Evolutionary conservation across 1,140 invertebrate species (phyloP), one percentile per base, ranked within the genome.

Genomic region (Philopotamus ludificatus): DNA sequence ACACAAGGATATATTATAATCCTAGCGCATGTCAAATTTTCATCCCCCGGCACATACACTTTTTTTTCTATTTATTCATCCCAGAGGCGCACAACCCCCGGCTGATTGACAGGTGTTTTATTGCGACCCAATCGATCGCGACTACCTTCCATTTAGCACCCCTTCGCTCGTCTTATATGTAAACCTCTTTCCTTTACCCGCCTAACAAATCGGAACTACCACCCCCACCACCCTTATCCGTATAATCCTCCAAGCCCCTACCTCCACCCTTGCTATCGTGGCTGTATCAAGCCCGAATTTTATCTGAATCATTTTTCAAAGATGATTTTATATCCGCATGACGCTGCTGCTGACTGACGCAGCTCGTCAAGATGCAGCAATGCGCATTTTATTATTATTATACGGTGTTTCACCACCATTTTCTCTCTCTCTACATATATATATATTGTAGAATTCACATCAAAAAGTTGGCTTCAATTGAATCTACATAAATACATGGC

Each of bases 401-500:
- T n/a, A n/a, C n/a, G 18, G 18, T 53, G 12, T 22, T 53, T 25
- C 50, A n/a, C 50, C 50, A 18, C 23, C 50, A 21, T n/a, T n/a
- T n/a, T n/a, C 23, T 26, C 23, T 22, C 50, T 53, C 28, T 54
- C 28, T 57, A 53, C 53, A 28, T 53, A 23, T n/a, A n/a, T n/a
- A n/a, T n/a, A n/a, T n/a, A n/a, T n/a, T n/a, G n/a, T n/a, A n/a
- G n/a, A 34, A 39, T 47, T 64, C 61, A 61, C 66, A 55, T 67
- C 66, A 67, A 67, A 67, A 67, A 67, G 66, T 67, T 67, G 59
- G 57, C 67, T 68, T 28, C 65, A 57, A 68, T 68, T 65, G 67
- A 68, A 68, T 68, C 67, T 65, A 63, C 67, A 68, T 68, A 68
- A 54, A 68, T 68, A 68, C 60, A 63, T 54, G 53, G 58, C 44